phyloP scores from a whole-genome alignment of 2,888 invertebrate genomes.

The Calliopum simillimum region DNA sequence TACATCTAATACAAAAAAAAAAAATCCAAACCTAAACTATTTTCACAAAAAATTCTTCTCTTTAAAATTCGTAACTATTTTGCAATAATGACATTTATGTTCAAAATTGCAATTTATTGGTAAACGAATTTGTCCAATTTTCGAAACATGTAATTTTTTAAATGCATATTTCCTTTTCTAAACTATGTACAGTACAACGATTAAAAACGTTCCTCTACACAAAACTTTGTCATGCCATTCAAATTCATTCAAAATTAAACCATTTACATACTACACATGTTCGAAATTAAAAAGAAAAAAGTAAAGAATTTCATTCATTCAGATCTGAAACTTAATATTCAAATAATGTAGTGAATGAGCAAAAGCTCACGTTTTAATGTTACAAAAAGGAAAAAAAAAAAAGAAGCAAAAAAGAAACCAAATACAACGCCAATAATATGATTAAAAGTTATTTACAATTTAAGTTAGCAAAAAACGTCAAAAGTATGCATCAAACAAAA shows the following conservation, averaged over 20 bases:
- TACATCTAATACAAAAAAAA: slow-evolving; percentile 17
- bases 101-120: too few relatives aligned
- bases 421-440: background rate
- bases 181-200: too few relatives aligned
- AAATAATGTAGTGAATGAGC: background rate
- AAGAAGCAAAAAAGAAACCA: background rate
- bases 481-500: slow-evolving; percentile 8
- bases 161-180: too few relatives aligned
- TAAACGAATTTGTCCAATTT: too few relatives aligned
- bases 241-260: too few relatives aligned
- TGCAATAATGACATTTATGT: background rate
- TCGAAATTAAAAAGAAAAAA: background rate
- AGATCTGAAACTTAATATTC: background rate
- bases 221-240: too few relatives aligned
- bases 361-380: slow-evolving; percentile 13
- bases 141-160: too few relatives aligned
- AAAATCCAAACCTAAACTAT: slow-evolving; percentile 1
- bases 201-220: too few relatives aligned
- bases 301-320: background rate
- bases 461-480: background rate
- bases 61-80: background rate
- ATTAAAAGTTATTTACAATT: background rate
- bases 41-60: background rate
- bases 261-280: background rate
- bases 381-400: background rate